These are phyloP conservation scores for Nyctereutes procyonoides DNA, from an alignment of 2,113 vertebrate genomes.

Conservation along the genomic window DNA sequence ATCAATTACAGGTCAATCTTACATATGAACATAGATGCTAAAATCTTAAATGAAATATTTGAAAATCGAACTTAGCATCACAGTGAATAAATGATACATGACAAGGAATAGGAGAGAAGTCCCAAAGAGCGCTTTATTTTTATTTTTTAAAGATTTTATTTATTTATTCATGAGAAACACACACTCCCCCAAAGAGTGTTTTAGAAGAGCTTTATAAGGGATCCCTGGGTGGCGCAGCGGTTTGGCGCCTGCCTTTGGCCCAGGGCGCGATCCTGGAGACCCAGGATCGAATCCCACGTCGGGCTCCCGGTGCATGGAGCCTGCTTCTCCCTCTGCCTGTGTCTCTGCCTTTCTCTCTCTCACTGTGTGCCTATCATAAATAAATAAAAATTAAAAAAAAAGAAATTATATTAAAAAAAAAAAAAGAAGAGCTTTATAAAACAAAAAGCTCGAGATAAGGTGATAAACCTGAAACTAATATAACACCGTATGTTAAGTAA, in stretches of 20 bases:
- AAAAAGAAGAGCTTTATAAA: not conserved
- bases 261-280: no score
- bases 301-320: no score
- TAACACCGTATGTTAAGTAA: not conserved
- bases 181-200: not conserved
- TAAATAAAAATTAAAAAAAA: no score
- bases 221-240: no score
- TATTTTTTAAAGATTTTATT: no score
- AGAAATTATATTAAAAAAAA: no score
- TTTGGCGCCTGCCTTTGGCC: no score
- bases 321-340: no score
- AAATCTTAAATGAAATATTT: conserved; percentile 14
- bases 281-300: no score
- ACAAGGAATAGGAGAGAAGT: not conserved
- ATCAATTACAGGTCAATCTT: not conserved
- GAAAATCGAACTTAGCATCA: not conserved
- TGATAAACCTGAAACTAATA: not conserved
- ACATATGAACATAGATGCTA: not conserved
- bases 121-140: not conserved
- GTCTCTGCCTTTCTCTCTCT: no score
- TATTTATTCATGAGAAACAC: no score
- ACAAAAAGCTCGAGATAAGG: not conserved
- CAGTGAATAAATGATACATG: not conserved
- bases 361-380: no score
- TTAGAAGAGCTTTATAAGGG: not conserved